phyloP scores from a whole-genome alignment of 2,888 invertebrate species.

The Caenorhabditis afra region DNA sequence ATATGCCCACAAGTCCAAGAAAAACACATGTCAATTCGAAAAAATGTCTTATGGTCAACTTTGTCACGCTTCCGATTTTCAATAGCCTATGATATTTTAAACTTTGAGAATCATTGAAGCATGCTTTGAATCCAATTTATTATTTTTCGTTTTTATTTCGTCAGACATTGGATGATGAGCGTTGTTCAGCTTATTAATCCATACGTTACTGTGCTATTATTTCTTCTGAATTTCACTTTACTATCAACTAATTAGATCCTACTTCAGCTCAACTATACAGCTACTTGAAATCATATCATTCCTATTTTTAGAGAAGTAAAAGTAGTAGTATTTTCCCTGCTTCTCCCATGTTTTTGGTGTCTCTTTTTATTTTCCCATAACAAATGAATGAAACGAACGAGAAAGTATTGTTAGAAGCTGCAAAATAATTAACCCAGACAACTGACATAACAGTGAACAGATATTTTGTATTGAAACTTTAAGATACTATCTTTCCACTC shows the following conservation, averaged over 20 bases:
- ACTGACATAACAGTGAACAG: not conserved
- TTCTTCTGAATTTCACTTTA: too few species aligned
- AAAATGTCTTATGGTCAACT: too few species aligned
- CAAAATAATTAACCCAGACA: conserved; percentile 20
- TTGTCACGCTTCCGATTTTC: not conserved
- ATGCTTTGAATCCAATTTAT: conserved; percentile 14
- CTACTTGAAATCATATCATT: conserved; percentile 8
- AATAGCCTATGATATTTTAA: conserved; percentile 39
- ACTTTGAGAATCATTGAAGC: conserved; percentile 39
- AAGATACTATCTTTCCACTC: too few species aligned
- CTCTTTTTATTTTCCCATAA: conserved; percentile 14
- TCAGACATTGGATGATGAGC: too few species aligned
- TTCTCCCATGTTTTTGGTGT: not conserved
- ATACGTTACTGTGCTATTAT: too few species aligned
- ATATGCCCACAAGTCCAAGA: too few species aligned
- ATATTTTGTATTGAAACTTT: not conserved
- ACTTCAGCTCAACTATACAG: too few species aligned
- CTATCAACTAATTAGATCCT: too few species aligned
- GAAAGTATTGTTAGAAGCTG: conserved; percentile 19
- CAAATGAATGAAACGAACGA: conserved; percentile 45
- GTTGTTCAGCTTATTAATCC: too few species aligned
- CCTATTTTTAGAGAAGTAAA: conserved; percentile 1
- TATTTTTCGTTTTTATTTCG: not conserved
- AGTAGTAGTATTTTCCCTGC: conserved; percentile 28
- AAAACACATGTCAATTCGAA: too few species aligned